Evolutionary conservation across 1,140 invertebrate genomes (phyloP).

Genomic region (Drosophila cardini): DNA sequence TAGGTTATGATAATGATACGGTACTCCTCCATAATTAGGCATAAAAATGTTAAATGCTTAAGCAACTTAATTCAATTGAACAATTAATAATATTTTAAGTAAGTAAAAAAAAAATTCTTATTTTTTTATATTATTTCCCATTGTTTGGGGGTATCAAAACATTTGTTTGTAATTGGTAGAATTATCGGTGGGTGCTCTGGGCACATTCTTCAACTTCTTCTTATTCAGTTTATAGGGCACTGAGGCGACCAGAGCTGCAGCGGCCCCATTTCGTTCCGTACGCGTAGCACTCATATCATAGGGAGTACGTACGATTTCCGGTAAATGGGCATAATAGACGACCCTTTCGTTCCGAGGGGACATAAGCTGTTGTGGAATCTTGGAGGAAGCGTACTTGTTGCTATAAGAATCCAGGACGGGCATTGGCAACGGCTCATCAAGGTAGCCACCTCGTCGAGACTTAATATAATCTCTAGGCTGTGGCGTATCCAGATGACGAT

Average conservation of each 20-base stretch:
- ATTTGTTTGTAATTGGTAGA: constrained; percentile 57
- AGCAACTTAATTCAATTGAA: not conserved
- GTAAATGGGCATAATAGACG: constrained; percentile 86
- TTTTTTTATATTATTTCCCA: not conserved
- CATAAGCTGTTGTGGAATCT: constrained; percentile 50
- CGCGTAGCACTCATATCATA: constrained; percentile 54
- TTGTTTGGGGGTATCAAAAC: constrained; percentile 26
- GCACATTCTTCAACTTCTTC: constrained; percentile 51
- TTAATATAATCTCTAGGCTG: constrained; percentile 65
- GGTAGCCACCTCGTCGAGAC: constrained; percentile 57
- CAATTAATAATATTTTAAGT: not conserved
- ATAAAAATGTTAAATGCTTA: not conserved
- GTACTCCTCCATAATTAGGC: no score
- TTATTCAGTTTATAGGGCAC: constrained; percentile 54
- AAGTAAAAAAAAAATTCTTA: not conserved
- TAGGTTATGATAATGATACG: not conserved
- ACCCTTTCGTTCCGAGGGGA: constrained; percentile 73
- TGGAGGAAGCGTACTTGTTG: constrained; percentile 57
- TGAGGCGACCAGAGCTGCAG: constrained; percentile 20
- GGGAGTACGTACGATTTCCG: constrained; percentile 85
- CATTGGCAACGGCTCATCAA: constrained; percentile 46
- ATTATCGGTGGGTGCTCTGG: constrained; percentile 40
- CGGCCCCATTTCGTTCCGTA: constrained; percentile 44
- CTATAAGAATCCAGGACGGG: constrained; percentile 49
- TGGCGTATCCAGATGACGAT: constrained; percentile 75